A percentile compares a stretch with the other conserved stretches of the same genome.
Evolutionary conservation across 1,140 invertebrate species (phyloP).

Genomic region (Nilaparvata lugens): DNA sequence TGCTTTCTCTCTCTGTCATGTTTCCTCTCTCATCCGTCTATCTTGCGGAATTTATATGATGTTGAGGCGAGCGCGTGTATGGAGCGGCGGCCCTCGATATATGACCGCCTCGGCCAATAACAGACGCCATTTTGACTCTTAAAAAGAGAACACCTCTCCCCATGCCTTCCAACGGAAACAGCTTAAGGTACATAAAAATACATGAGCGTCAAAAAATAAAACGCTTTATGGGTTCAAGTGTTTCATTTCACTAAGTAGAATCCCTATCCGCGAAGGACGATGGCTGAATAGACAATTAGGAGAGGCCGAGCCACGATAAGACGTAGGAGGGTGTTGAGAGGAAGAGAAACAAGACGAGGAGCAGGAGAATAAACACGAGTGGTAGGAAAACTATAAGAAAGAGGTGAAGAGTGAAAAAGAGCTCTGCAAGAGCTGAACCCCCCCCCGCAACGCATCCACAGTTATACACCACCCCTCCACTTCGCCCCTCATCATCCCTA

Average conservation of each 20-base stretch:
- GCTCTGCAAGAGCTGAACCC: background rate
- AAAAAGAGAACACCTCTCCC: slow-evolving; percentile 14
- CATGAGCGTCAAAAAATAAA: slow-evolving; percentile 6
- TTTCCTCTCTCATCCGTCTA: slow-evolving; percentile 8
- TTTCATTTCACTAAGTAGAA: slow-evolving; percentile 6
- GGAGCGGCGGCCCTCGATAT: slow-evolving; percentile 10
- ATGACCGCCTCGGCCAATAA: slow-evolving; percentile 17
- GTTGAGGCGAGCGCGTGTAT: slow-evolving; percentile 14
- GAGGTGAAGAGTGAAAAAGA: background rate
- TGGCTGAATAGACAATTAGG: slow-evolving; percentile 3
- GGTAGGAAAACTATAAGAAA: too few species aligned
- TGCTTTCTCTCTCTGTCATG: slow-evolving; percentile 6
- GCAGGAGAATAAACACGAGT: too few species aligned
- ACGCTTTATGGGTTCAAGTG: slow-evolving; percentile 4
- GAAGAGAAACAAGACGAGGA: too few species aligned
- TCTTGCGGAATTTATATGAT: slow-evolving; percentile 20
- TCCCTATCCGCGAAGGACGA: background rate
- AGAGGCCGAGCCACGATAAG: background rate
- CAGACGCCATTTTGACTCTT: slow-evolving; percentile 18
- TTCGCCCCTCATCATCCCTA: background rate
- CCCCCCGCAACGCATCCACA: background rate
- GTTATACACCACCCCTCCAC: background rate
- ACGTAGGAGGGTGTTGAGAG: too few species aligned
- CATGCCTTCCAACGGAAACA: background rate
- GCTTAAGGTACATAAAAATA: slow-evolving; percentile 5